Base-by-base conservation (phyloP, 2,888 invertebrate genomes). In the Ophion obscuratus region DNA sequence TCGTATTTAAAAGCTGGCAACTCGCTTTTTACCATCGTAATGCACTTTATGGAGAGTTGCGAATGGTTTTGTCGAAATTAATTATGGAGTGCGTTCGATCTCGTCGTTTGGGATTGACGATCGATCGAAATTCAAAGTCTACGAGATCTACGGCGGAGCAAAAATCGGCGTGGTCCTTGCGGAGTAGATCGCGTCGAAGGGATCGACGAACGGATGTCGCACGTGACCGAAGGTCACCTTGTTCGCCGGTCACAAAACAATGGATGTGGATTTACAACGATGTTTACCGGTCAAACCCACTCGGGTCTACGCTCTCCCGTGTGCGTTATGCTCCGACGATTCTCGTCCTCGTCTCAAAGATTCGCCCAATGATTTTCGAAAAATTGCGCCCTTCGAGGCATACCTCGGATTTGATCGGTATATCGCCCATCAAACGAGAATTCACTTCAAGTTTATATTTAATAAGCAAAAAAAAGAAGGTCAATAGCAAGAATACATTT, bases 211-310 rank as follows among this genome's bases (percentile, higher is more conserved):
- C n/a, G 40, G 59, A 62, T 27, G 17, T 59, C 47, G 27, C 40
- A 68, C 17, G 57, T 53, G 76, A 66, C 24, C 57, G 53, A 80
- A 80, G 66, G 84, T 84, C 80, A 84, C 84, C 84, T 84, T 84
- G 76, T 53, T 68, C 59, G 20, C 44, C 47, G 68, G 61, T 24
- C n/a, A 62, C 67, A 31, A 71, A 77, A 81, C 76, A 77, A 84
- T 67, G 57, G 57, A 84, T 81, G 80, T 67, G 57, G 57, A 84
- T 81, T 73, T 73, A 71, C 81, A 73, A 40, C 61, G 53, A 31
- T 76, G 83, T 84, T 84, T 84, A 84, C 75, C 68, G 70, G 44
- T 53, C 14, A 10, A 44, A 61, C 31, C 20, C 68, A 5, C 31
- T 20, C 77, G 53, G 14, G 17, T 3, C 14, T 47, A 64, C 27